A percentile compares a stretch with the other conserved stretches of the same genome.
These are phyloP conservation scores for Orius laevigatus DNA, from an alignment of 1,140 invertebrate species.

Conservation along the genomic window DNA sequence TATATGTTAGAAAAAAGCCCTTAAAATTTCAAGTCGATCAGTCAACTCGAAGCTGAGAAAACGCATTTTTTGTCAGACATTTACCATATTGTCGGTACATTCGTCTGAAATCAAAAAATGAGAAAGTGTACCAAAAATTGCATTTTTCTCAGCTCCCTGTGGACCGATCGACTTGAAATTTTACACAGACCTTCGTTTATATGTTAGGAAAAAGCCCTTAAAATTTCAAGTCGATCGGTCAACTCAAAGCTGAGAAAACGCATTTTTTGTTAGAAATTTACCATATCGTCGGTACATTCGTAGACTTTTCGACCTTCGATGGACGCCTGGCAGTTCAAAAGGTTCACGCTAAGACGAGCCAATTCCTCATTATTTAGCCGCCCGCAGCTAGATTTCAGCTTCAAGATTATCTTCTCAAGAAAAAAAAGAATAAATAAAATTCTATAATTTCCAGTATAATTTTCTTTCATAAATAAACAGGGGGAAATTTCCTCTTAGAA, in stretches of 20 bases:
- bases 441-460: slow-evolving; percentile 1
- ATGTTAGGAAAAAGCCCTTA: no score
- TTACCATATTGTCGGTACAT: slow-evolving; percentile 45
- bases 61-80: no score
- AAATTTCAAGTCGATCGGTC: no score
- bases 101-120: no score
- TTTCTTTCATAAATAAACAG: neutral
- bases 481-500: neutral
- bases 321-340: slow-evolving; percentile 50
- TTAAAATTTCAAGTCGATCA: no score
- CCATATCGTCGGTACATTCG: slow-evolving; percentile 44
- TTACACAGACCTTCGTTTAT: no score
- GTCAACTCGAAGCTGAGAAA: no score
- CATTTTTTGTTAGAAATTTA: no score
- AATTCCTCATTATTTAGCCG: slow-evolving; percentile 45
- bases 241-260: no score
- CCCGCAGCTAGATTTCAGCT: slow-evolving; percentile 37
- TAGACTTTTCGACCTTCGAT: slow-evolving; percentile 41
- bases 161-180: no score
- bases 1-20: no score
- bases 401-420: slow-evolving; percentile 36
- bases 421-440: slow-evolving; percentile 11
- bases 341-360: slow-evolving; percentile 46
- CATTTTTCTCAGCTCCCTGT: no score
- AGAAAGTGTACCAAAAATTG: slow-evolving; percentile 8